A percentile compares a stretch with the other conserved stretches of the same genome.
phyloP scores from a whole-genome alignment of 2,113 vertebrate species.

The Callopanchax toddi region DNA sequence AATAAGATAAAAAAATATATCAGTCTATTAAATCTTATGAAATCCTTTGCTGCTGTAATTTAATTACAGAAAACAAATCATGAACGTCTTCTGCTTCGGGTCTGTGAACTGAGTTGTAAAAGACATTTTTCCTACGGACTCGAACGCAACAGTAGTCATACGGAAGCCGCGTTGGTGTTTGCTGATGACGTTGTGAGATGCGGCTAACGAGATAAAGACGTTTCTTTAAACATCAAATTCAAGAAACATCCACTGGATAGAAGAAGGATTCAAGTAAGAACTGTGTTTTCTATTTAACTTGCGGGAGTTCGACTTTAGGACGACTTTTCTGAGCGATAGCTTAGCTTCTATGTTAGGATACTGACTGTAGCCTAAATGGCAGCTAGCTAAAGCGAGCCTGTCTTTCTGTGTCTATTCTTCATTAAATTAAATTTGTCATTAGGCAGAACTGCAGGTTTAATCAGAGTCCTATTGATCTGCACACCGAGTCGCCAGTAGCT shows the following conservation, averaged over 20 bases:
- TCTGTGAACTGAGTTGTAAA: background rate
- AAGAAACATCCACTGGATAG: constrained; percentile 4
- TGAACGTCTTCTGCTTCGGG: too few species aligned
- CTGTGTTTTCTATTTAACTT: fast-evolving
- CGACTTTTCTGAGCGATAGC: constrained; percentile 44
- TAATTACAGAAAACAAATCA: too few species aligned
- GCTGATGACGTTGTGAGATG: constrained; percentile 68
- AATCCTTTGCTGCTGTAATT: too few species aligned
- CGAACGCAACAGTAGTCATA: constrained; percentile 54
- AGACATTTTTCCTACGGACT: background rate
- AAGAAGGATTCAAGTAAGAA: constrained; percentile 48
- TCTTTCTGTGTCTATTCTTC: constrained; percentile 6
- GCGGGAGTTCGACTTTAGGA: background rate
- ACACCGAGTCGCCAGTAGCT: too few species aligned
- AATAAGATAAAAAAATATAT: too few species aligned
- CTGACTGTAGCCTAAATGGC: constrained; percentile 24
- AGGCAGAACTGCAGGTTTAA: background rate
- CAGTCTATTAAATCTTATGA: too few species aligned
- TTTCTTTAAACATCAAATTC: constrained; percentile 11
- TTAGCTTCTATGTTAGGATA: constrained; percentile 53
- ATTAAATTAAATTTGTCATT: constrained; percentile 7
- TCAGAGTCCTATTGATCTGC: background rate
- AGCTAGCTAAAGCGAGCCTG: constrained; percentile 30
- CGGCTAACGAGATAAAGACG: constrained; percentile 52
- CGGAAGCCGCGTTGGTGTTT: constrained; percentile 73